A percentile compares a stretch with the other conserved stretches of the same genome.
phyloP scores from a whole-genome alignment of 2,888 invertebrate genomes.

The Corbicula japonica region DNA sequence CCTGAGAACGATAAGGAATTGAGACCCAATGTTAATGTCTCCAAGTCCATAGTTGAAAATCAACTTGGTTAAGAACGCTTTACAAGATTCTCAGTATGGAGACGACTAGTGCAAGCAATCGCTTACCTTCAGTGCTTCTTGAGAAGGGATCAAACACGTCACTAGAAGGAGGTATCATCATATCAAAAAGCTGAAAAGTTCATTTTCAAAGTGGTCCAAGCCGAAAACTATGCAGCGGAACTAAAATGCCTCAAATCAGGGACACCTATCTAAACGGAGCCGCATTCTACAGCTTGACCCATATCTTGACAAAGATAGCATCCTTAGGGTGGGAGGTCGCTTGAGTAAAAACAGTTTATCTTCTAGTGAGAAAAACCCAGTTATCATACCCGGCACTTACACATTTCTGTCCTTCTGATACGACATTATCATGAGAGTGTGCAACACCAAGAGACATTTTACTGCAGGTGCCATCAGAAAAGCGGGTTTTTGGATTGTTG shows the following conservation, averaged over 20 bases:
- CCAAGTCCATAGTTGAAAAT: conserved; percentile 1
- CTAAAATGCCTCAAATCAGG: conserved; percentile 19
- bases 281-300: conserved; percentile 18
- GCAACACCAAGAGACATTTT: conserved; percentile 55
- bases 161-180: not conserved
- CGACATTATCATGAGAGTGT: conserved; percentile 48
- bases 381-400: conserved; percentile 46
- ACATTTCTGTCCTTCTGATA: conserved; percentile 44
- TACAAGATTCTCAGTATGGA: conserved; percentile 30
- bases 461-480: conserved; percentile 57
- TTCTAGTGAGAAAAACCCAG: conserved; percentile 37
- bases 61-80: conserved; percentile 28
- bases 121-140: conserved; percentile 1
- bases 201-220: conserved; percentile 30
- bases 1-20: conserved; percentile 33
- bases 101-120: conserved; percentile 14
- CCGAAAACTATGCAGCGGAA: conserved; percentile 24
- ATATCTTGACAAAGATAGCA: conserved; percentile 21
- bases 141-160: conserved; percentile 1
- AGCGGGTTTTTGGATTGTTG: conserved; percentile 56
- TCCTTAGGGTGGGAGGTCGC: conserved; percentile 41
- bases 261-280: conserved; percentile 20
- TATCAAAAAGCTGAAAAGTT: conserved; percentile 26
- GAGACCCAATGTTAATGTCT: conserved; percentile 20
- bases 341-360: conserved; percentile 6